A percentile compares a stretch with the other conserved stretches of the same genome.
Conservation (phyloP, 2,113 vertebrate genomes). For the Seriola aureovittata region DNA sequence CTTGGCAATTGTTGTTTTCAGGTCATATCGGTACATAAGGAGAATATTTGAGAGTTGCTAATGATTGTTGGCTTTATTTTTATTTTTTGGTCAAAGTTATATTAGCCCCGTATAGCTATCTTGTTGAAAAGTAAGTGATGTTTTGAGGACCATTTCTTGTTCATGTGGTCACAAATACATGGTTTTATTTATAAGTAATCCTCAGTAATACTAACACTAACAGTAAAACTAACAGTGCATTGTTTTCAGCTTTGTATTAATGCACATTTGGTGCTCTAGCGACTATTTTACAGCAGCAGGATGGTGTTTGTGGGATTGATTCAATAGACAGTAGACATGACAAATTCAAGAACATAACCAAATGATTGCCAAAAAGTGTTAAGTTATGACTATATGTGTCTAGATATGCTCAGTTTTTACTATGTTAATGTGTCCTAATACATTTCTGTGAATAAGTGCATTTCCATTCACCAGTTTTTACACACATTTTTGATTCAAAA, state of each 20-base stretch:
- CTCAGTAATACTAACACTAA: no score
- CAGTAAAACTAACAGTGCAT: no score
- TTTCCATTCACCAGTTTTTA: neutral
- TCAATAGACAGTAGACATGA: no score
- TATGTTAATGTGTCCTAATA: neutral
- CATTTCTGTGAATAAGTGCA: neutral
- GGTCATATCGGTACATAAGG: conserved; percentile 9
- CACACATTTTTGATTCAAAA: neutral
- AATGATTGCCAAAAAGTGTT: neutral
- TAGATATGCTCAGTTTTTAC: neutral
- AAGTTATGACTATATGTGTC: no score
- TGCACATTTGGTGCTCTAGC: no score
- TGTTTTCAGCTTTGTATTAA: no score
- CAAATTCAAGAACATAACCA: neutral
- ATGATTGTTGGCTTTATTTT: neutral
- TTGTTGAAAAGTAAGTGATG: neutral
- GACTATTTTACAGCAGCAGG: no score
- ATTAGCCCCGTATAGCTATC: neutral
- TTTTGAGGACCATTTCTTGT: neutral
- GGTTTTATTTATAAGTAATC: no score
- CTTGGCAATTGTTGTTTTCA: conserved; percentile 7
- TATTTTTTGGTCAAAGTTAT: neutral
- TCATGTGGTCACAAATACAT: neutral
- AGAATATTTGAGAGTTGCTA: neutral
- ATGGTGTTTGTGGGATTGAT: no score